Base-by-base conservation (phyloP, 2,797 vertebrate genomes). In the Pseudochaenichthys georgianus region DNA sequence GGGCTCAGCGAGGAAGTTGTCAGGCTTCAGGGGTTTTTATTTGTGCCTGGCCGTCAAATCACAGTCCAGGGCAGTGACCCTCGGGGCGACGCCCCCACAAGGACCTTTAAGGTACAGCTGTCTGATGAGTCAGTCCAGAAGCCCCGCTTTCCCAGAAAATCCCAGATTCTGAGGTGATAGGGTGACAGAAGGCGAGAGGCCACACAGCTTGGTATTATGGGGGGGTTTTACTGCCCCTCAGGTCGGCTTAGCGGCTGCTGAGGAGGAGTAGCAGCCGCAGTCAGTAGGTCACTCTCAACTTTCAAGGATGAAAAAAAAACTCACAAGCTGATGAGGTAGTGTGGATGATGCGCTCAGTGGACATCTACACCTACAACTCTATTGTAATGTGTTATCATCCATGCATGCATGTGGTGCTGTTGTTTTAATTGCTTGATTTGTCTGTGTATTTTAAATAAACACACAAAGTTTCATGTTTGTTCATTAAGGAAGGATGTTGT, bases 11-110 rank as follows among this genome's bases (percentile, higher is more conserved):
- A 94, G 92, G 92, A 95, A 94, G 93, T 89, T 83, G 89, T 93
- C 89, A 93, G 86, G 93, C 92, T 94, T 94, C 84, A 91, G 91
- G 84, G 89, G 80, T 71, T 90, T 91, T 94, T 92, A 93, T 92
- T 88, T 89, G 88, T 80, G 83, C 84, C 81, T 92, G 92, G 88
- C 87, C 59, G 53, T 88, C 86, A 84, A 84, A 85, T 82, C 78
- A 83, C 78, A 89, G 82, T 75, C 81, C 78, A 63, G 78, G 70
- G 71, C 76, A 66, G 61, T 78, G 82, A 86, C 87, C 89, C 81
- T 76, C 34, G 1, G 52, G 84, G 83, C 78, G 85, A 90, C 79
- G 88, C 92, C 92, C 92, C 89, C 90, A 64, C 38, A 89, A 94
- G 94, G 87, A 80, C 80, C 70, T 92, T 93, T 89, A 92, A 87